Evolutionary conservation across 2,113 vertebrate genomes (phyloP), one percentile per base, ranked within the genome.

Genomic region (Eupsittula cactorum): DNA sequence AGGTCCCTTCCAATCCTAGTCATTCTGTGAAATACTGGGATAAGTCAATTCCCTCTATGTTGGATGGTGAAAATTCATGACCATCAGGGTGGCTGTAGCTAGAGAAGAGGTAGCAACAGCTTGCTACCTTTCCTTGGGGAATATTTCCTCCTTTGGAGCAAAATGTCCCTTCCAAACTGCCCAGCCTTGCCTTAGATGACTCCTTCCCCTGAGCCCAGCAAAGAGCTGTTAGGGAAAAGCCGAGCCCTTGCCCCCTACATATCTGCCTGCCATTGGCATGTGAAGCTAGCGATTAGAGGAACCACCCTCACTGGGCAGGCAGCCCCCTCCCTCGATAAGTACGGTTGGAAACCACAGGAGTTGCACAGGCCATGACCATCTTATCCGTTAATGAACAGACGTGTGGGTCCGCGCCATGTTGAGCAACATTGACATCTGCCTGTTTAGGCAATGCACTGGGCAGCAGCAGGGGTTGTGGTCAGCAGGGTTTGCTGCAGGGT

Each of bases 211-310:
- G 33, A 91, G 96, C 75, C 82, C 31, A 3, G 78, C 59, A 76
- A 78, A 93, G 93, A 41, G 87, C 92, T 95, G 96, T 89, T 88
- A 71, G 27, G 80, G 95, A 91, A 85, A 55, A 82, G 88, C 78
- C 50, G 1, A 77, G 42, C 71, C 60, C 52, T 63, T 64, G 65
- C 52, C 73, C 82, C 81, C 41, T 6, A 3, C 55, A 53, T 75
- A 90, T 96, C 85, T 88, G 88, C 77, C 77, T 44, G 85, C 52
- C 88, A 71, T 3, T 57, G 92, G 90, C 94, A 79, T 47, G 90
- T 90, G 96, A 97, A 96, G 96, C 62, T 55, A 62, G 81, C 44
- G 98, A 98, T 98, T 98, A 98, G 95, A 93, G 92, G 92, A 90
- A 97, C 92, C 93, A 96, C 88, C 97, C 96, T 94, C 71, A 60